Base-by-base conservation (phyloP, 2,113 vertebrate genomes). In the Acrocephalus arundinaceus region DNA sequence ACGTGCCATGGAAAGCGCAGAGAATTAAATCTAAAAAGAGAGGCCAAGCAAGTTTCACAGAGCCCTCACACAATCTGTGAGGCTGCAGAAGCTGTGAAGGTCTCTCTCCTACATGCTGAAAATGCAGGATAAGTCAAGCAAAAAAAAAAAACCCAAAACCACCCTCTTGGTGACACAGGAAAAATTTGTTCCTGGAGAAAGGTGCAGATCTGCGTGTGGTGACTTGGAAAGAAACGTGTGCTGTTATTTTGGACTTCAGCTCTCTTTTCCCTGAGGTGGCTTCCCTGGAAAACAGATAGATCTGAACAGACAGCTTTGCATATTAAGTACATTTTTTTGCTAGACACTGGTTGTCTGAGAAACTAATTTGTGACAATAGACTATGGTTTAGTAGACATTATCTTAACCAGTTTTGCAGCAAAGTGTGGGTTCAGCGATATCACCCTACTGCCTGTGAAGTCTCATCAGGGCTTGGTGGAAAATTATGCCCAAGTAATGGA, bases 301-400 rank as follows among this genome's bases (percentile, higher is more conserved):
- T 87, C 77, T 89, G 76, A 97, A 75, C 91, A 93, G 95, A 82
- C 93, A 97, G 81, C 85, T 94, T 94, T 96, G 95, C 91, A 76
- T 94, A 85, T 97, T 91, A 94, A 96, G 85, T 95, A 76, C 81
- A 39, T 89, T 95, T 89, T 91, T 87, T 95, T 19, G 52, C 94
- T 76, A 89, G 84, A 46, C 1, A 0, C 58, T 30, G 84, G 80
- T 76, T 95, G 87, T 93, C 93, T 96, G 85, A 96, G 89, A 91
- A 93, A 94, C 84, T 95, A 83, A 95, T 94, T 92, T 93, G 89
- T 93, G 87, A 89, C 94, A 96, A 85, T 20, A 91, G 87, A 15
- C 39, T 37, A 3, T 30, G 84, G 80, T 95, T 96, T 91, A 93
- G 89, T 11, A 76, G 91, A 59, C 78, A 66, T 95, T 45, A 93